Evolutionary conservation across 2,888 invertebrate species (phyloP), one percentile per base, ranked within the genome.

Genomic region (Eupithecia inturbata): DNA sequence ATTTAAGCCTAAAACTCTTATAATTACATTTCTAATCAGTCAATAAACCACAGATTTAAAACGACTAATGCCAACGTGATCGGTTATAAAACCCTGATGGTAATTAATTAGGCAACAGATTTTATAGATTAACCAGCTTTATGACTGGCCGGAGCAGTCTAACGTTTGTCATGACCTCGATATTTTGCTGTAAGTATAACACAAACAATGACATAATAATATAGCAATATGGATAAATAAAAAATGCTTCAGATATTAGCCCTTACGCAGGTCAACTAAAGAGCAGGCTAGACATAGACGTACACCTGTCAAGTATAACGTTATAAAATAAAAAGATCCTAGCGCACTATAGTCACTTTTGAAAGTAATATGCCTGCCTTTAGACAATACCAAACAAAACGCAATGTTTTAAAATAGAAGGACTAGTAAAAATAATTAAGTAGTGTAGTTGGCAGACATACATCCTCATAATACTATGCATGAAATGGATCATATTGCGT

Each of bases 331-430:
- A 31, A 28, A 19, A 62, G 19, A 62, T 31, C 31, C 72, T 70
- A 71, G 69, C 66, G 45, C 69, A 67, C 74, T 67, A 63, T 41
- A 22, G 71, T 62, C 71, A 60, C 14, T 0, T 63, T 68, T 39
- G 64, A 67, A 60, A 60, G 16, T 2, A 33, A 36, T 4, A 31
- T 26, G 19, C 36, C 66, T 71, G 53, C n/a, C n/a, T n/a, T 49
- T 22, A 62, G 49, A 62, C 60, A 68, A 14, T 60, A 66, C 36
- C 41, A 49, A 39, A 53, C 53, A 31, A 16, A 28, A 26, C 57
- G 26, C 16, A 19, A 64, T 31, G 36, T 36, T 64, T 74, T 41
- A 14, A 70, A 72, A 72, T 57, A 72, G 22, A 67, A 57, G 19
- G 74, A 70, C 71, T 72, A 70, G 62, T 60, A 28, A 67, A 60